Evolutionary conservation across 30 jellyfish, hydroid and myxozoan species (phyloP).

Genomic region (Chrysaora quinquecirrha): DNA sequence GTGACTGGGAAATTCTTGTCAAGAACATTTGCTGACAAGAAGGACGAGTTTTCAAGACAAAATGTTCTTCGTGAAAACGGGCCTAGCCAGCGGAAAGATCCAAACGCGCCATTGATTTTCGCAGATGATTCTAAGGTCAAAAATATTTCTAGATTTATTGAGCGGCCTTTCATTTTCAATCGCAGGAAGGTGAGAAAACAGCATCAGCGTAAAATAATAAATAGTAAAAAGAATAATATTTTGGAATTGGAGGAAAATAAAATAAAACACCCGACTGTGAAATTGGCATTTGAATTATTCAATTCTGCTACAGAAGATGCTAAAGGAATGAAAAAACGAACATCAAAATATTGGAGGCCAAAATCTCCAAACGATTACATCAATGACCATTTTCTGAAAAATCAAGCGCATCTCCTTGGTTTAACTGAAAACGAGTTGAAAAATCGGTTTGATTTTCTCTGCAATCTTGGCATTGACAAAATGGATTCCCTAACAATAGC

Average conservation of each 20-base stretch:
- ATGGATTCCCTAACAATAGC: slow-evolving; percentile 28
- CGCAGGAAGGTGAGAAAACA: slow-evolving; percentile 16
- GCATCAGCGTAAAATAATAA: slow-evolving; percentile 2
- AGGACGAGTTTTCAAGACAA: too few relatives aligned
- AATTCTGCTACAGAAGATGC: background rate
- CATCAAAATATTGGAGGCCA: slow-evolving; percentile 14
- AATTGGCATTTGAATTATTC: background rate
- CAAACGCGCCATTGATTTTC: slow-evolving; percentile 4
- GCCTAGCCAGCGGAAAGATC: too few relatives aligned
- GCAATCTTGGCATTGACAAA: slow-evolving; percentile 31
- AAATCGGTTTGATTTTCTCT: slow-evolving; percentile 33
- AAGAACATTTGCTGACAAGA: too few relatives aligned
- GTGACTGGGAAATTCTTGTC: too few relatives aligned
- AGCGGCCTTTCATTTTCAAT: slow-evolving; percentile 31
- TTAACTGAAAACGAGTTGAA: slow-evolving; percentile 30
- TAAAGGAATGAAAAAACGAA: background rate
- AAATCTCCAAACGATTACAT: slow-evolving; percentile 6
- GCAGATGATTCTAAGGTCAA: background rate
- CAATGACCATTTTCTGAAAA: slow-evolving; percentile 16
- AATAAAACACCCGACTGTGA: background rate
- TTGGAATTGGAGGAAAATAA: background rate
- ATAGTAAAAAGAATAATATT: background rate
- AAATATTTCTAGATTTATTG: background rate
- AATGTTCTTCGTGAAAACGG: too few relatives aligned
- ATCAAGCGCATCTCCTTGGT: slow-evolving; percentile 51